Conservation (phyloP, 2,113 vertebrate species). For the Carassius auratus region DNA sequence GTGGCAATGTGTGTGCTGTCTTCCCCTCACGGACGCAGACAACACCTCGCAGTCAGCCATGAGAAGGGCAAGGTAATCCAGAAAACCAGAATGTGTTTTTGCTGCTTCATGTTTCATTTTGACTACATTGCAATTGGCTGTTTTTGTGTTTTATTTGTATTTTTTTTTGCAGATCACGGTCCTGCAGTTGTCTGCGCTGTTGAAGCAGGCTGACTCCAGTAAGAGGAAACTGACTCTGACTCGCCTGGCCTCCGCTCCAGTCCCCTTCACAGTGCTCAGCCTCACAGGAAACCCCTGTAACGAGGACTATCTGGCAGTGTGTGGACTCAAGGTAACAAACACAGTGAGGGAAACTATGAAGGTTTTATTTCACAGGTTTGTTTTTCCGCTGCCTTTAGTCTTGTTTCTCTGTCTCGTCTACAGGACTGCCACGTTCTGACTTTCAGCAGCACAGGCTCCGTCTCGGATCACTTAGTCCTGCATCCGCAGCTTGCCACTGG, state of each 20-base stretch:
- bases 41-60: constrained; percentile 96
- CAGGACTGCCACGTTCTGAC: constrained; percentile 98
- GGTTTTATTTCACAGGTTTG: not conserved
- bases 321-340: constrained; percentile 88
- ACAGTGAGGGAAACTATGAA: too few relatives aligned
- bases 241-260: constrained; percentile 91
- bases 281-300: constrained; percentile 99
- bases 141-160: too few relatives aligned
- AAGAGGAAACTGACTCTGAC: constrained; percentile 96
- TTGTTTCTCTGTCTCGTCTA: constrained; percentile 3
- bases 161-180: constrained; percentile 86
- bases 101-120: not conserved
- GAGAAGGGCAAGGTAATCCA: constrained; percentile 93
- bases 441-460: constrained; percentile 95
- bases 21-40: constrained; percentile 93
- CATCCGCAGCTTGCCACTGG: constrained; percentile 96
- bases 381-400: not conserved
- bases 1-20: constrained; percentile 99
- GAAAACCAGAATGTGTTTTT: not conserved
- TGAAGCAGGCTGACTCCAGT: constrained; percentile 98
- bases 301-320: constrained; percentile 96
- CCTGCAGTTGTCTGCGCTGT: constrained; percentile 91
- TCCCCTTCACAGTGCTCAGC: constrained; percentile 95
- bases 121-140: not conserved
- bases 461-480: constrained; percentile 95